These are phyloP conservation scores for Dioctria rufipes DNA, from an alignment of 2,888 invertebrate species.

Conservation along the genomic window DNA sequence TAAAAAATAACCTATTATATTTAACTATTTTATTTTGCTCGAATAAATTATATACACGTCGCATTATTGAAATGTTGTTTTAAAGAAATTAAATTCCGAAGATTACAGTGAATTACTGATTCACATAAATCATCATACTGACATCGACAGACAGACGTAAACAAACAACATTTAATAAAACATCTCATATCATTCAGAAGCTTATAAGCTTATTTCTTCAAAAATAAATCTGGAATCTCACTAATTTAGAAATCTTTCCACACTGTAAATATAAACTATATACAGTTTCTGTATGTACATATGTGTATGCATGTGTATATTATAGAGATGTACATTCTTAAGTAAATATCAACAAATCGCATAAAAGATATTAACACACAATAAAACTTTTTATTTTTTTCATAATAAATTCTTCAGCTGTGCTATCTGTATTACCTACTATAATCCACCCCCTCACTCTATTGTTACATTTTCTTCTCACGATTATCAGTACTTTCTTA, in stretches of 20 bases:
- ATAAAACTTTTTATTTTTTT: slow-evolving; percentile 8
- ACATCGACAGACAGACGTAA: not conserved
- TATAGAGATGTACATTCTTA: not conserved
- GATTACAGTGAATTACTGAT: no score
- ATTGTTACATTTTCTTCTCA: slow-evolving; percentile 20
- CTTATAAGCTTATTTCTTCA: not conserved
- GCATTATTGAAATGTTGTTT: no score
- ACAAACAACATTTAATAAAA: not conserved
- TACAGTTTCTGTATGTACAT: slow-evolving; percentile 13
- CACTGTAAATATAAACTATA: slow-evolving; percentile 8
- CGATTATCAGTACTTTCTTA: slow-evolving; percentile 20
- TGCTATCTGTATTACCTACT: not conserved
- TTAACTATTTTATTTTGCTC: no score
- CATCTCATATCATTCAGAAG: slow-evolving; percentile 5
- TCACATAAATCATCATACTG: not conserved
- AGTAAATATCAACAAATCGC: slow-evolving; percentile 45
- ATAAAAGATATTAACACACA: slow-evolving; percentile 14
- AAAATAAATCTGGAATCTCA: slow-evolving; percentile 17
- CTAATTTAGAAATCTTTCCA: slow-evolving; percentile 26
- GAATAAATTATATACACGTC: no score
- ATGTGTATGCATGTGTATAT: slow-evolving; percentile 3
- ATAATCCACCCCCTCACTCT: not conserved
- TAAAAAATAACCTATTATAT: no score
- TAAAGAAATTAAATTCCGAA: no score
- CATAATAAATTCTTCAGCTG: not conserved